A percentile compares a stretch with the other conserved stretches of the same genome.
Evolutionary conservation across 2,113 vertebrate species (phyloP).

Genomic region (Syngnathus scovelli): DNA sequence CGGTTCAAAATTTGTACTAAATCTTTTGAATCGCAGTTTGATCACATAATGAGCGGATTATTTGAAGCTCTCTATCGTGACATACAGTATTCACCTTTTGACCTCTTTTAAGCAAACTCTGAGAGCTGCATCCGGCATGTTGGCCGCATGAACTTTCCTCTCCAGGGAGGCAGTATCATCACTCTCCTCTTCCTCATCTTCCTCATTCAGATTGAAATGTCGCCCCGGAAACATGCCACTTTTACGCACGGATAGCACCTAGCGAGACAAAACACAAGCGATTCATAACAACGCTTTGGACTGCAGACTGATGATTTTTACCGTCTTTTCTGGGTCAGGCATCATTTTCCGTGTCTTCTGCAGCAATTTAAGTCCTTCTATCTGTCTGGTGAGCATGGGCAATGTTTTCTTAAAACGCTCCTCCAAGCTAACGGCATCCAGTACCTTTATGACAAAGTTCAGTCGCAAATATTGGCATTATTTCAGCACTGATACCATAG

Average conservation of each 20-base stretch:
- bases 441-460: slow-evolving; percentile 69
- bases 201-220: slow-evolving; percentile 70
- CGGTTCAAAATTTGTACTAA: background rate
- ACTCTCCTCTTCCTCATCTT: slow-evolving; percentile 87
- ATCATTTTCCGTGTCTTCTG: slow-evolving; percentile 86
- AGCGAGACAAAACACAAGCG: background rate
- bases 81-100: slow-evolving; percentile 73
- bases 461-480: background rate
- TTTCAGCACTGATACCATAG: background rate
- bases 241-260: slow-evolving; percentile 81
- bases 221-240: slow-evolving; percentile 71
- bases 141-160: slow-evolving; percentile 81
- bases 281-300: background rate
- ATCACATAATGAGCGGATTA: background rate
- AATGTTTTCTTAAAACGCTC: slow-evolving; percentile 91
- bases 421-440: slow-evolving; percentile 87
- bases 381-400: slow-evolving; percentile 87
- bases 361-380: slow-evolving; percentile 89
- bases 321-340: slow-evolving; percentile 84
- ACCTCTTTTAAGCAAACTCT: slow-evolving; percentile 91
- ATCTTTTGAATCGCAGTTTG: background rate
- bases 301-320: slow-evolving; percentile 37
- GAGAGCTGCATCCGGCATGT: slow-evolving; percentile 88
- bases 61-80: background rate
- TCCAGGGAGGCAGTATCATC: slow-evolving; percentile 83